Conservation (phyloP, 30 jellyfish, hydroid and myxozoan species). For the Aurelia aurita complex sp. Pacific region DNA sequence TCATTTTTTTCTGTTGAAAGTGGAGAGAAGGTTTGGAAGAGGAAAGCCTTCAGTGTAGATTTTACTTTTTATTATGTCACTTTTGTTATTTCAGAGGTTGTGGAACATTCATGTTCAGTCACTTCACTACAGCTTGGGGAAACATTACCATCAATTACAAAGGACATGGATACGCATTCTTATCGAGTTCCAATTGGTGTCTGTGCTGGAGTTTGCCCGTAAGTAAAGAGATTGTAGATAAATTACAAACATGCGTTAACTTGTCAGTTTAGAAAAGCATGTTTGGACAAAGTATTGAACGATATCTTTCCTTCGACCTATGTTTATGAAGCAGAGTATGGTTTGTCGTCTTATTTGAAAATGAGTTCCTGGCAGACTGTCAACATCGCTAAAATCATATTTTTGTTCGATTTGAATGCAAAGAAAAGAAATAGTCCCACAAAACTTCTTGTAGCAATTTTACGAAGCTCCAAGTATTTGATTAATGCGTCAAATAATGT, state of each 20-base stretch:
- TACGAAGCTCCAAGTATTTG: too few species aligned
- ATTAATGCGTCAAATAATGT: too few species aligned
- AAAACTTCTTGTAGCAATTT: too few species aligned
- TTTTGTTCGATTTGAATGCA: too few species aligned
- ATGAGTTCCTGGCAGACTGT: too few species aligned
- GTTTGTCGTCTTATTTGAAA: too few species aligned
- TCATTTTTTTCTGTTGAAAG: too few species aligned
- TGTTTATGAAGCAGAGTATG: background rate
- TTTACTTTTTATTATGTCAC: background rate
- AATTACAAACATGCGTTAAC: background rate
- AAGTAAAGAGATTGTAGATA: background rate
- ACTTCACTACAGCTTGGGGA: conserved; percentile 97
- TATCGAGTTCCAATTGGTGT: conserved; percentile 96
- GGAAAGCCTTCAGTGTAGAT: background rate
- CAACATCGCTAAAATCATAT: too few species aligned
- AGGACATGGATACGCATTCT: conserved; percentile 97
- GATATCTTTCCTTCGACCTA: background rate
- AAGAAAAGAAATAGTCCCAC: too few species aligned
- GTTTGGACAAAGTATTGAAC: background rate
- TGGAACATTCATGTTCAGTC: conserved; percentile 95
- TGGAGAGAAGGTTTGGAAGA: too few species aligned
- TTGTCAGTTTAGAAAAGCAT: too few species aligned
- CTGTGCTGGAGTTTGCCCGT: conserved; percentile 99
- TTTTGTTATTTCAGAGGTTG: conserved; percentile 83
- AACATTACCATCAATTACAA: conserved; percentile 78